A percentile compares a stretch with the other conserved stretches of the same genome.
Conservation (phyloP, 2,113 vertebrate species). For the Galbula dea region DNA sequence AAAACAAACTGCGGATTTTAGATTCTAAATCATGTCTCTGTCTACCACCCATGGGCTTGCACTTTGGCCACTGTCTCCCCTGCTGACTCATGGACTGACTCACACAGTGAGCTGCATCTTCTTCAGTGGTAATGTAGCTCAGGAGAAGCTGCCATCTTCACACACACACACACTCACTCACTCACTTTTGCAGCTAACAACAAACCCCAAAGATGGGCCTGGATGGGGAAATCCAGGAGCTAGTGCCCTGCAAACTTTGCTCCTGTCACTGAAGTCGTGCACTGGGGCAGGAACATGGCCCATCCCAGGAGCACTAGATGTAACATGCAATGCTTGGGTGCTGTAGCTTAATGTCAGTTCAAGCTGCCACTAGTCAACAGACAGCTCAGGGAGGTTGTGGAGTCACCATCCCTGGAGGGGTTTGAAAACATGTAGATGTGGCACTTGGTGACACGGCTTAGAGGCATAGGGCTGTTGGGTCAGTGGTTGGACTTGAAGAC, state of each 20-base stretch:
- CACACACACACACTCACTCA: neutral
- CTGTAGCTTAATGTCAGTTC: neutral
- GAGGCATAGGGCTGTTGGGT: too few species aligned
- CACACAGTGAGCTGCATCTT: slow-evolving; percentile 1
- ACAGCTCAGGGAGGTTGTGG: too few species aligned
- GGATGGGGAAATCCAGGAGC: neutral
- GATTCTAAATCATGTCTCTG: neutral
- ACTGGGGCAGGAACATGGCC: neutral
- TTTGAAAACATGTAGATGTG: too few species aligned
- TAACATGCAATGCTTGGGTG: neutral
- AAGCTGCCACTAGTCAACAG: neutral
- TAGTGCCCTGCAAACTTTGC: neutral
- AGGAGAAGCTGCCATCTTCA: neutral
- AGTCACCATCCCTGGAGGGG: too few species aligned
- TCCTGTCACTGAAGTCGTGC: neutral
- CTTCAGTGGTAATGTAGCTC: slow-evolving; percentile 24
- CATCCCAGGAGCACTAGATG: neutral
- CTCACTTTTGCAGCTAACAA: neutral
- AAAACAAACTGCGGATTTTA: neutral
- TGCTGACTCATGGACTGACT: slow-evolving; percentile 47
- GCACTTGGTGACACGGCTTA: too few species aligned
- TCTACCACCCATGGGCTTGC: neutral
- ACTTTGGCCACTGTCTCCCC: neutral
- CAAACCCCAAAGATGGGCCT: neutral
- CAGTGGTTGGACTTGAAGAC: too few species aligned